These are phyloP conservation scores for Panthera tigris DNA, from an alignment of 2,113 vertebrate genomes.

Conservation along the genomic window DNA sequence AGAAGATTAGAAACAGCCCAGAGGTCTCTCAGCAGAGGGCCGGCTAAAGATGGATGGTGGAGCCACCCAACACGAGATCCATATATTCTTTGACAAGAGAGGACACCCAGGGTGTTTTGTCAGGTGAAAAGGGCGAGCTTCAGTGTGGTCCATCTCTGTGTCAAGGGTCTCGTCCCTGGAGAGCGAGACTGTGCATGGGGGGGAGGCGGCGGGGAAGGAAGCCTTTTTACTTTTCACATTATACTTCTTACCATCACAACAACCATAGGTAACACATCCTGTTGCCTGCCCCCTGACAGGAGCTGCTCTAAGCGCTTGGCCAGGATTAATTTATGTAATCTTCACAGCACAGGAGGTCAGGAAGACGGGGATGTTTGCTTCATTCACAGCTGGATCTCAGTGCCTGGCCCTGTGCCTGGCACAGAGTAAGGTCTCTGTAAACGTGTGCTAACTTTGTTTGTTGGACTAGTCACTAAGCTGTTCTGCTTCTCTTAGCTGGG, in stretches of 20 bases:
- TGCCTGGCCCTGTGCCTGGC: neutral
- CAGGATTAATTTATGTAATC: neutral
- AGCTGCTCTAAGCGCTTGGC: neutral
- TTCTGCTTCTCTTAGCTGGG: neutral
- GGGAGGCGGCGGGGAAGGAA: neutral
- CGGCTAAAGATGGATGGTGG: neutral
- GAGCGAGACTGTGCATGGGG: too few species aligned
- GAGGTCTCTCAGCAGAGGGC: neutral
- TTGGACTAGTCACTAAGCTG: neutral
- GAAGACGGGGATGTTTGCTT: neutral
- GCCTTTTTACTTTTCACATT: neutral
- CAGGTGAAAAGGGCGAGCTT: neutral
- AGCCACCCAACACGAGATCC: neutral
- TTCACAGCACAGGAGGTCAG: neutral
- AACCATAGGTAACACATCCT: neutral
- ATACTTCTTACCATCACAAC: neutral
- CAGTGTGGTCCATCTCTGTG: too few species aligned
- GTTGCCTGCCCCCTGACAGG: neutral
- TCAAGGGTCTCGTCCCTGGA: neutral
- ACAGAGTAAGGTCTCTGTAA: neutral
- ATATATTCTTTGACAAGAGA: neutral
- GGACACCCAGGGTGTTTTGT: neutral
- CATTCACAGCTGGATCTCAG: neutral
- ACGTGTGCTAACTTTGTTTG: too few species aligned
- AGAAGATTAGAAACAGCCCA: neutral